phyloP scores from a whole-genome alignment of 2,888 invertebrate species.

The Mythimna loreyi region DNA sequence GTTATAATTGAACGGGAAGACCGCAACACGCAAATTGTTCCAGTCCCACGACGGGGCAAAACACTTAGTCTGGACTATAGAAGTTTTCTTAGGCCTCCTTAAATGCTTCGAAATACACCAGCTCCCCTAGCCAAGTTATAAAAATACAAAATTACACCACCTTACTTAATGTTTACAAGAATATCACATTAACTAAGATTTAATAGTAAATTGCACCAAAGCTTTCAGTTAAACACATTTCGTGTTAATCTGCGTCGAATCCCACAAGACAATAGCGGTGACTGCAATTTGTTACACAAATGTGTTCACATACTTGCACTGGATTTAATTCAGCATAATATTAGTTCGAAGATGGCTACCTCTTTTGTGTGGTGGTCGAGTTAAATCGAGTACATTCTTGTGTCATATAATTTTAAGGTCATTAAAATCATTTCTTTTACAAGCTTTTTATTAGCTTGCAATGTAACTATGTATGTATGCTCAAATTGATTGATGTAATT shows the following conservation, averaged over 20 bases:
- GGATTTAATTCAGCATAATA: conserved; percentile 3
- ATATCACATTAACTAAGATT: not conserved
- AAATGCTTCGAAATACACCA: too few relatives aligned
- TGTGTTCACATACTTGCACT: conserved; percentile 5
- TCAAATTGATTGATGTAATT: too few relatives aligned
- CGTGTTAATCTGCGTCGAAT: conserved; percentile 20
- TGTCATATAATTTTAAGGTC: not conserved
- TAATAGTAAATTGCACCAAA: conserved; percentile 2
- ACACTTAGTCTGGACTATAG: too few relatives aligned
- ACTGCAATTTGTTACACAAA: not conserved
- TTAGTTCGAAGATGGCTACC: not conserved
- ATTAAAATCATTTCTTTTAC: not conserved
- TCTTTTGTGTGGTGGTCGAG: not conserved
- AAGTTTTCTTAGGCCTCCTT: too few relatives aligned
- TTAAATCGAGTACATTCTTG: not conserved
- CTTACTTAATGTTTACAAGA: not conserved
- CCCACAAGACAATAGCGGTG: conserved; percentile 3
- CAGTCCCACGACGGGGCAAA: too few relatives aligned
- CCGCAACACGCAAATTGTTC: too few relatives aligned
- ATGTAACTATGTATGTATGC: too few relatives aligned
- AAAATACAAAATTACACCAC: not conserved
- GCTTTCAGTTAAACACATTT: conserved; percentile 12
- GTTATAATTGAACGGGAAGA: too few relatives aligned
- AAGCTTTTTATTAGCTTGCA: too few relatives aligned
- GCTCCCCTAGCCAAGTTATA: too few relatives aligned